Base-by-base conservation (phyloP, 1,140 invertebrate species). In the Phenacoccus solenopsis region DNA sequence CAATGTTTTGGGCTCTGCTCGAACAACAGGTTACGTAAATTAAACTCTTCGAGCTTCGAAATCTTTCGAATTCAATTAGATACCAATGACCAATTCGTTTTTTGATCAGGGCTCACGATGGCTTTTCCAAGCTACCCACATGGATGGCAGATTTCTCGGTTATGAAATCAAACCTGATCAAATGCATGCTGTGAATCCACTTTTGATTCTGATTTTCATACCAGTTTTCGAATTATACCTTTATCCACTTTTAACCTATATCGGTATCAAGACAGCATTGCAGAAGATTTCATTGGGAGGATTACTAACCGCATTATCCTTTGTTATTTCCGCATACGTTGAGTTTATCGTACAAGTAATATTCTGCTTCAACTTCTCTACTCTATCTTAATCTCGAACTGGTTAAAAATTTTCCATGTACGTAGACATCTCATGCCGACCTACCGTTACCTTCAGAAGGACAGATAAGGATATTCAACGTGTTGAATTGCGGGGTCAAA, bases 1-100 rank as follows among this genome's bases (percentile, higher is more conserved):
- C 93, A 3, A 76, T 96, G 1, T 96, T 94, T 78, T 96, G 93
- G 93, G 86, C 93, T 0, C 79, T 97, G 0, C 87, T 88, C 74
- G 90, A 92, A 77, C 90, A 92, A 77, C 86, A 91, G 82, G 85
- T 85, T 76, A 77, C 74, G 5, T 9, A 61, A 61, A 61, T 10
- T n/a, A n/a, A n/a, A n/a, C n/a, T n/a, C n/a, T n/a, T n/a, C n/a
- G n/a, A n/a, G n/a, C n/a, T n/a, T n/a, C n/a, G n/a, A n/a, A n/a
- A n/a, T n/a, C n/a, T n/a, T n/a, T n/a, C n/a, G n/a, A n/a, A n/a
- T n/a, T n/a, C n/a, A n/a, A n/a, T n/a, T n/a, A n/a, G n/a, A 64
- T 64, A n/a, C n/a, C n/a, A n/a, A n/a, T n/a, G n/a, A 64, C 13
- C 20, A n/a, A 69, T 9, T 49, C 20, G 3, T 49, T n/a, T n/a